A percentile compares a stretch with the other conserved stretches of the same genome.
Evolutionary conservation across 1,140 invertebrate genomes (phyloP).

Genomic region (Pantala flavescens): DNA sequence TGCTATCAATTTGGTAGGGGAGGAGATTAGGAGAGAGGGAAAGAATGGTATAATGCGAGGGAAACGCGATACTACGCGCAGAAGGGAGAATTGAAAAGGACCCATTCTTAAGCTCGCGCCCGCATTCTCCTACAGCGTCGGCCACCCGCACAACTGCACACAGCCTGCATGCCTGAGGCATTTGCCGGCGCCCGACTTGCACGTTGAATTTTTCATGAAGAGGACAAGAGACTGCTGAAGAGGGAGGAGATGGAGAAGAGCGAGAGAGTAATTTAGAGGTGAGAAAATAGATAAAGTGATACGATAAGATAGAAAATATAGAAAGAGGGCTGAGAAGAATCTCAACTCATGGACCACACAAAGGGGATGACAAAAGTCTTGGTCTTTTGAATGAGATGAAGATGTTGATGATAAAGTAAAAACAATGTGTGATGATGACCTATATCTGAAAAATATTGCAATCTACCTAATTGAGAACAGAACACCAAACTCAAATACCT

Average conservation of each 20-base stretch:
- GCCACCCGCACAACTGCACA: neutral
- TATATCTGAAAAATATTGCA: too few relatives aligned
- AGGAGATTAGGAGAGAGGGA: neutral
- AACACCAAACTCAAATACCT: too few relatives aligned
- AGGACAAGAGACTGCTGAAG: neutral
- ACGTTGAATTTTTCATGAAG: conserved; percentile 2
- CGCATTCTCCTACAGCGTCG: neutral
- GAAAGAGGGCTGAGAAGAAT: too few relatives aligned
- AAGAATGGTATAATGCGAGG: neutral
- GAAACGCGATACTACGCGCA: neutral
- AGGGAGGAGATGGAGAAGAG: neutral
- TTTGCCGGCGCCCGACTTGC: neutral
- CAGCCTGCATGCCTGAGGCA: neutral
- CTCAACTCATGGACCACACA: too few relatives aligned
- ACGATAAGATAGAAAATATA: too few relatives aligned
- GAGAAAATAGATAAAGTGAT: too few relatives aligned
- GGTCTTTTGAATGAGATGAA: too few relatives aligned
- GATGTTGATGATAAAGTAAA: too few relatives aligned
- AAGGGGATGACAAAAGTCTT: too few relatives aligned
- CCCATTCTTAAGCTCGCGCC: neutral
- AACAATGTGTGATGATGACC: too few relatives aligned
- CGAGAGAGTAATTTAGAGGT: neutral
- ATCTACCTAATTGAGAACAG: too few relatives aligned
- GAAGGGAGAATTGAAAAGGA: neutral
- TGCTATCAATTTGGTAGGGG: neutral